Evolutionary conservation across 30 jellyfish, hydroid and myxozoan species (phyloP), one percentile per base, ranked within the genome.

Genomic region (Hydra vulgaris): DNA sequence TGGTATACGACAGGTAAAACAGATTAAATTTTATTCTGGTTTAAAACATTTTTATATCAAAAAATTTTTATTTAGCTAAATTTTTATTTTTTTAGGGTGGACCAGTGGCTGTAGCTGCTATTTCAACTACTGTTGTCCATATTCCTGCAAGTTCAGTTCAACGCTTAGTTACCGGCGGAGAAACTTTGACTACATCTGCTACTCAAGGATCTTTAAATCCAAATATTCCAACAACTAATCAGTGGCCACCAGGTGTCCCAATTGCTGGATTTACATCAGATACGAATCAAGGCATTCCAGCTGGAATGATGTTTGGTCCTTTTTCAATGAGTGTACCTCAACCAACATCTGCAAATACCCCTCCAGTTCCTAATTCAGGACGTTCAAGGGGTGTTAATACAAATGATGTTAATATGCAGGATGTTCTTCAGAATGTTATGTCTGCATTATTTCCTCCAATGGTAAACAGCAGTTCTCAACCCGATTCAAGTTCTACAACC

Each of bases 111-210:
- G 87, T 80, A 1, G 87, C 87, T 18, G 87, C 87, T 12, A 80
- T 89, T 7, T 84, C 96, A 70, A 89, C 96, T 21, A 80, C 95
- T 56, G 96, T 89, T 21, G 90, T 89, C 18, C 96, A 84, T 21
- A 81, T 89, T 56, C 96, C 96, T 4, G 74, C 92, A 54, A 27
- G 88, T n/a, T 68, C 75, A n/a, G 26, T n/a, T 8, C 25, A 20
- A n/a, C 25, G 26, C 5, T 23, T n/a, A 1, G 25, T 23, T 3
- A 3, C 75, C 8, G 25, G 26, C 15, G 26, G 27, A 15, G 26
- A n/a, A 68, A 20, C 27, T 68, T n/a, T n/a, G 83, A 72, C 26
- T 20, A 79, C 77, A 53, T 80, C 89, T 24, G 18, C 86, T 7
- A 71, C 81, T 7, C 54, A 81, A 17, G 52, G 82, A 7, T 67